Evolutionary conservation across 2,797 vertebrate species (phyloP), one percentile per base, ranked within the genome.

Genomic region (Spinus pinus): DNA sequence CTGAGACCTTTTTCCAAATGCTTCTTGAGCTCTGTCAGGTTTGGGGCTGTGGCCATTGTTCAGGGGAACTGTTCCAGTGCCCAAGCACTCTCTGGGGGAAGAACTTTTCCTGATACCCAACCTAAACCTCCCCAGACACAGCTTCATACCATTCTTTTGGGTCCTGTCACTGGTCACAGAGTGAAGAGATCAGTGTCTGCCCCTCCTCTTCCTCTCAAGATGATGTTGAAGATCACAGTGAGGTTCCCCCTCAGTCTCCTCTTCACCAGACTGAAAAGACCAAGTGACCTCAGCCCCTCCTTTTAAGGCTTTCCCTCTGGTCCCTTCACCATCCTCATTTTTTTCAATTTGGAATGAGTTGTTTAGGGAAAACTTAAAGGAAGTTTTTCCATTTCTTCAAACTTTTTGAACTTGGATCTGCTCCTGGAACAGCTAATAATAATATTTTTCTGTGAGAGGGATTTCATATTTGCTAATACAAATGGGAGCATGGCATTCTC

Each of bases 11-110:
- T 62, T 20, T 39, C 7, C 28, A 44, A 64, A 33, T 1, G 1
- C 6, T 70, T 30, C 7, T 30, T 33, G 37, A 27, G 0, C 24
- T 75, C 20, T 70, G 8, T 19, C 6, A 16, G 8, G 4, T 10
- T 24, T 62, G 42, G 6, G 9, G 4, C 17, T 44, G 35, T 30
- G 16, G 18, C 8, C 3, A 4, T 2, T 37, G 1, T 14, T 14
- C 50, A 30, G n/a, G 17, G 4, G 21, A 44, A 8, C 3, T 49
- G 10, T 24, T 62, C 7, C 28, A 22, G 17, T 56, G 17, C 8
- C 37, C 42, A 50, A 0, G 2, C n/a, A 22, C 3, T 1, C 11
- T 24, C 24, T 37, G 24, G 12, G 7, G 1, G 8, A 56, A 25
- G 3, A 56, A 8, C 0, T 15, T 24, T 42, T 18, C 42, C 50